These are phyloP conservation scores for Drosophila jambulina DNA, from an alignment of 1,140 invertebrate genomes.

Conservation along the genomic window DNA sequence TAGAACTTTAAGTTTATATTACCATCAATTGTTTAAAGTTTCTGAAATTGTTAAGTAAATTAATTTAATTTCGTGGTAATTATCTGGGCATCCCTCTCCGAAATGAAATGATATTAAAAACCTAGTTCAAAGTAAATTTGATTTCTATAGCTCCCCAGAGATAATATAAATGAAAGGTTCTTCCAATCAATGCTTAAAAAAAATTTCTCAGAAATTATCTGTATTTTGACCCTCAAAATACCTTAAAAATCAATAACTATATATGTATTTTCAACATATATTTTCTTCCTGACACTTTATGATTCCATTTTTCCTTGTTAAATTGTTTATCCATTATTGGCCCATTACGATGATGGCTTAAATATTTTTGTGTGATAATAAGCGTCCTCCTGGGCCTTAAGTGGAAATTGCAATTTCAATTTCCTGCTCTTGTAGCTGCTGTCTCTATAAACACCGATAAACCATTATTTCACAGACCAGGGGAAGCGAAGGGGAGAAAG, in stretches of 20 bases:
- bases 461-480: not conserved
- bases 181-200: not conserved
- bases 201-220: not conserved
- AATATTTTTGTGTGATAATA: constrained; percentile 21
- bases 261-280: not conserved
- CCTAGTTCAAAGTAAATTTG: not conserved
- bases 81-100: not conserved
- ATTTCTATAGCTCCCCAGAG: no score
- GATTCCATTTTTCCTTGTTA: not conserved
- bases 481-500: not conserved
- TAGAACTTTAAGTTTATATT: not conserved
- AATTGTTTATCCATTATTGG: not conserved
- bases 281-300: not conserved
- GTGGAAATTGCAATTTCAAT: constrained; percentile 35
- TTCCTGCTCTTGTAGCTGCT: constrained; percentile 21
- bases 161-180: not conserved
- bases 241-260: not conserved
- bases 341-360: not conserved
- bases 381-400: constrained; percentile 5
- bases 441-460: constrained; percentile 19
- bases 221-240: not conserved
- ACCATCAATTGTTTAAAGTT: not conserved
- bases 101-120: no score
- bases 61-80: not conserved
- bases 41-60: no score